Evolutionary conservation across 1,140 invertebrate species (phyloP).

Genomic region (Harlomillsia oculata): DNA sequence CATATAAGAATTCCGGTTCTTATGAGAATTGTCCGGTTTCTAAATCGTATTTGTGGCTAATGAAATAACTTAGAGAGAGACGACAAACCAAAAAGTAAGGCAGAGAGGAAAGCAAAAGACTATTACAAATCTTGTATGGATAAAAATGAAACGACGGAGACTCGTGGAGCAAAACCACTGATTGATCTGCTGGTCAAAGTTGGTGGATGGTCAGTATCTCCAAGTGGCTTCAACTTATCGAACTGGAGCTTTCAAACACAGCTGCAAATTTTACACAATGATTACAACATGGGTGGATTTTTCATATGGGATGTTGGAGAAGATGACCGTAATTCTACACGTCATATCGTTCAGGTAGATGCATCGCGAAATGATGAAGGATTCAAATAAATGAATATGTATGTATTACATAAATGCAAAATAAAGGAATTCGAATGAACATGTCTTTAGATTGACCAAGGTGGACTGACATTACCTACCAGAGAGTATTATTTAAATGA

Average conservation of each 20-base stretch:
- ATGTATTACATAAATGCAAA: no score
- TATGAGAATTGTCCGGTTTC: neutral
- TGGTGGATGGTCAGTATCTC: slow-evolving; percentile 34
- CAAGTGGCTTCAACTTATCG: slow-evolving; percentile 42
- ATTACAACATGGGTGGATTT: slow-evolving; percentile 75
- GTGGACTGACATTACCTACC: slow-evolving; percentile 75
- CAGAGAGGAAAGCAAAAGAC: slow-evolving; percentile 76
- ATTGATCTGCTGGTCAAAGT: slow-evolving; percentile 57
- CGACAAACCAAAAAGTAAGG: slow-evolving; percentile 54
- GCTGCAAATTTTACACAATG: slow-evolving; percentile 71
- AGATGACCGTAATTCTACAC: slow-evolving; percentile 82
- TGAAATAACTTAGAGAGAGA: slow-evolving; percentile 45
- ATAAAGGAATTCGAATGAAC: no score
- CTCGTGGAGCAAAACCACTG: slow-evolving; percentile 67
- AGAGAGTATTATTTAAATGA: slow-evolving; percentile 87
- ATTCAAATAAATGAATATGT: no score
- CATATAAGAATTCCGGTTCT: slow-evolving; percentile 4
- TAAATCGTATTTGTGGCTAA: neutral
- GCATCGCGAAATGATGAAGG: no score
- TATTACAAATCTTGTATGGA: slow-evolving; percentile 93
- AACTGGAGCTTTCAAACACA: slow-evolving; percentile 66
- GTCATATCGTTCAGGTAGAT: slow-evolving; percentile 69
- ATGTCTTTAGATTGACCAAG: slow-evolving; percentile 62
- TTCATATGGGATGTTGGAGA: slow-evolving; percentile 86
- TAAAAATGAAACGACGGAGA: slow-evolving; percentile 79